Percentiles rank a stretch among this genome's conserved stretches.
These are phyloP conservation scores for Carollia perspicillata DNA, from an alignment of 2,113 vertebrate genomes.

Conservation along the genomic window DNA sequence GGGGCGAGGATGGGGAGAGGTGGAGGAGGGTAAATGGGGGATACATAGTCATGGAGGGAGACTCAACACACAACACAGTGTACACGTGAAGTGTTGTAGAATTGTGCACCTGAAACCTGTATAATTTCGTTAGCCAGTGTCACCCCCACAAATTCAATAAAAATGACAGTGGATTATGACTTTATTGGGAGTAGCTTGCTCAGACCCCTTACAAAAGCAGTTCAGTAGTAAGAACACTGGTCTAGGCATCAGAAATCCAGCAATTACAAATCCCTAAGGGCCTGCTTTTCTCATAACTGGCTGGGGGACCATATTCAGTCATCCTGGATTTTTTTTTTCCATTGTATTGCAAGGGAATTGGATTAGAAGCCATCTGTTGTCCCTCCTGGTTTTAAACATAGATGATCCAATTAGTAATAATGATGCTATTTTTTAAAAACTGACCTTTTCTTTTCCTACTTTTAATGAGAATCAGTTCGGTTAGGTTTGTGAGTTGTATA, in stretches of 20 bases:
- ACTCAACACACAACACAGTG: too few species aligned
- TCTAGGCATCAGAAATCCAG: neutral
- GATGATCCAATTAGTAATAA: neutral
- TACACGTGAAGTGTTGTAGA: too few species aligned
- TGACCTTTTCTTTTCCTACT: neutral
- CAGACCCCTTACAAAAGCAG: neutral
- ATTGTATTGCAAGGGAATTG: neutral
- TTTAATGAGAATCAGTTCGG: neutral
- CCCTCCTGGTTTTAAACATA: neutral
- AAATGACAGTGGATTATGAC: neutral
- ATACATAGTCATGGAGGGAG: too few species aligned
- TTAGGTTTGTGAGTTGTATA: constrained; percentile 1
- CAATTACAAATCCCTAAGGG: neutral
- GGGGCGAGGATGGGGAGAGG: too few species aligned
- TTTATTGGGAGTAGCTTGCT: constrained; percentile 38
- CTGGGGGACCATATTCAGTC: neutral
- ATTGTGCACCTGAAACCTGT: too few species aligned
- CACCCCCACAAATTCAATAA: too few species aligned
- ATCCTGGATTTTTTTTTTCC: neutral
- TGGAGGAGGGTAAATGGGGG: too few species aligned
- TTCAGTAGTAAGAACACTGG: neutral
- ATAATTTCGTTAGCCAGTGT: too few species aligned
- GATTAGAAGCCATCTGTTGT: neutral
- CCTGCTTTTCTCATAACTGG: neutral
- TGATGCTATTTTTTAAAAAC: neutral